A percentile compares a stretch with the other conserved stretches of the same genome.
Evolutionary conservation across 2,113 vertebrate species (phyloP).

Genomic region (Circaetus cinerascens): DNA sequence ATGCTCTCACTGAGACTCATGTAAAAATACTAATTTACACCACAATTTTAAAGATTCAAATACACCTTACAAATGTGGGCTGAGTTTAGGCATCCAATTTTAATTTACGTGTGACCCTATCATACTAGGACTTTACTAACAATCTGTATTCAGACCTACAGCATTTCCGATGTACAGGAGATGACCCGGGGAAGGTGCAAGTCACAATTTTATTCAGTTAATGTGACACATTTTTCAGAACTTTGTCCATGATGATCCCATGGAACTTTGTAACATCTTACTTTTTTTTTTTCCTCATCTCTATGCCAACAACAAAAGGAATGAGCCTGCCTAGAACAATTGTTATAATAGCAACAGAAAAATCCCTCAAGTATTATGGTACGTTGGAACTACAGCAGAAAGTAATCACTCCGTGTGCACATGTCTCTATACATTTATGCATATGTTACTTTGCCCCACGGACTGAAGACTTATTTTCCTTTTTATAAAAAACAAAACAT

Average conservation of each 20-base stretch:
- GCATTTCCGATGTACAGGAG: not conserved
- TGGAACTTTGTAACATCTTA: not conserved
- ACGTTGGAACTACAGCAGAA: not conserved
- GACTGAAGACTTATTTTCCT: not conserved
- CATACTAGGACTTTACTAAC: not conserved
- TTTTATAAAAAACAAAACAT: not conserved
- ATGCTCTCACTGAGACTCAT: not conserved
- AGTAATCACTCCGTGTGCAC: not conserved
- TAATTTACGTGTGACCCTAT: not conserved
- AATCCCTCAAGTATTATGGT: not conserved
- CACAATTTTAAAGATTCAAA: not conserved
- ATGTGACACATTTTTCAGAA: not conserved
- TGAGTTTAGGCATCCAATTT: not conserved
- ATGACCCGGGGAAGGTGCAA: not conserved
- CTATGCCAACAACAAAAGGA: not conserved
- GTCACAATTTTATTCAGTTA: not conserved
- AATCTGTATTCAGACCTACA: not conserved
- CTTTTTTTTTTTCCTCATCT: not conserved
- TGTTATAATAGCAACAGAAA: not conserved
- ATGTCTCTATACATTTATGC: not conserved
- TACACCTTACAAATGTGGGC: not conserved
- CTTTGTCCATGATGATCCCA: not conserved
- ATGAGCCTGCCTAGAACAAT: not conserved
- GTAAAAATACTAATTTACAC: not conserved
- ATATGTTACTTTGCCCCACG: not conserved